Evolutionary conservation across 92 coral and sea anemone genomes (phyloP).

Genomic region (Epizoanthus rinbou): DNA sequence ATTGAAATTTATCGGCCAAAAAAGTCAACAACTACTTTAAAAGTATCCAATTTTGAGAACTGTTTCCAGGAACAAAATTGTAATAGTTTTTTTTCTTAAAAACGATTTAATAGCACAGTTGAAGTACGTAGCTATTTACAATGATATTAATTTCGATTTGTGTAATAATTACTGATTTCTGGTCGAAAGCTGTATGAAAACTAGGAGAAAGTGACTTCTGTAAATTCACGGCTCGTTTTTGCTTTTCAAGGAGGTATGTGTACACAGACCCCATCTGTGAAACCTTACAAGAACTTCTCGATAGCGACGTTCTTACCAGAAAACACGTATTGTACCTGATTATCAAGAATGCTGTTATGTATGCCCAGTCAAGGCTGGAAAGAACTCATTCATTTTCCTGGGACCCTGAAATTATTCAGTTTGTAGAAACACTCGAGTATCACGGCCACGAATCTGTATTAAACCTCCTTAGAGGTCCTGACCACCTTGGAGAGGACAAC

Average conservation of each 20-base stretch:
- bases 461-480: conserved; percentile 7
- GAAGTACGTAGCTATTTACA: too few relatives aligned
- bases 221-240: not conserved
- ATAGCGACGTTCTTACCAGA: not conserved
- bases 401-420: not conserved
- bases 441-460: conserved; percentile 1
- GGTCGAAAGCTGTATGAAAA: too few relatives aligned
- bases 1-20: too few relatives aligned
- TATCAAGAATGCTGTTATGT: not conserved
- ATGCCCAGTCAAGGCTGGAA: not conserved
- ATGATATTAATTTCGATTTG: too few relatives aligned
- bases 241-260: conserved; percentile 1
- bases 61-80: too few relatives aligned
- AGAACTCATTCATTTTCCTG: not conserved
- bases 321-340: not conserved
- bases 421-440: not conserved
- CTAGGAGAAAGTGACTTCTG: not conserved
- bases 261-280: not conserved
- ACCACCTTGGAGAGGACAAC: not conserved
- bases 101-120: not conserved
- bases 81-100: not conserved
- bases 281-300: not conserved
- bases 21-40: too few relatives aligned
- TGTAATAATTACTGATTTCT: too few relatives aligned
- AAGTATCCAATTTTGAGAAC: too few relatives aligned